These are phyloP conservation scores for Chiloscyllium plagiosum DNA, from an alignment of 2,113 vertebrate species.

Conservation along the genomic window DNA sequence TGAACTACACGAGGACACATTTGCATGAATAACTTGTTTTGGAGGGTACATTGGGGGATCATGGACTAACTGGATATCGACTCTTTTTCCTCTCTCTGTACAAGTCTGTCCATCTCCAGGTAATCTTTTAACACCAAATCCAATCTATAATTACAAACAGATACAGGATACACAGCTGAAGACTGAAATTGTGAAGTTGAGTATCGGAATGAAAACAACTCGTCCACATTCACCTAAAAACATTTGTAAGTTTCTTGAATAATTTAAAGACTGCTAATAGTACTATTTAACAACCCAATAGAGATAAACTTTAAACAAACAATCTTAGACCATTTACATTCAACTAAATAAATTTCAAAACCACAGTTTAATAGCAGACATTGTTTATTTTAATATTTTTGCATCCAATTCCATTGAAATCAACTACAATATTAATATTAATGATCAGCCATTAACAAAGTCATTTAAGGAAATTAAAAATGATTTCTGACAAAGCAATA, in stretches of 20 bases:
- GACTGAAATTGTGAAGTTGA: neutral
- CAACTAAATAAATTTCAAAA: neutral
- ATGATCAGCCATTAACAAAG: neutral
- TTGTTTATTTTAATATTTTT: neutral
- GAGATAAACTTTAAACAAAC: neutral
- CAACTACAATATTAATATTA: neutral
- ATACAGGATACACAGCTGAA: constrained; percentile 1
- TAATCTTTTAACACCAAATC: constrained; percentile 47
- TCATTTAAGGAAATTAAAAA: neutral
- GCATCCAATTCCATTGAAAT: neutral
- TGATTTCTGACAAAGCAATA: neutral
- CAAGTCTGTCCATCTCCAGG: constrained; percentile 44
- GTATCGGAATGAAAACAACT: neutral
- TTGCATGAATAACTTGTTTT: constrained; percentile 45
- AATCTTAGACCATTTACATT: neutral
- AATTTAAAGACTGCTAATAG: neutral
- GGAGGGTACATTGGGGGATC: constrained; percentile 43
- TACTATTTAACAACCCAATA: neutral
- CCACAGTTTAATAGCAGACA: neutral
- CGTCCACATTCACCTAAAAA: neutral
- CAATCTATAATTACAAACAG: constrained; percentile 46
- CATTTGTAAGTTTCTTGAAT: neutral
- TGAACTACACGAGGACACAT: constrained; percentile 53
- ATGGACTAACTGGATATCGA: neutral
- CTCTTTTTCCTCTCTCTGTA: constrained; percentile 34